Conservation (phyloP, 2,797 vertebrate species). For the Pipistrellus pipistrellus region DNA sequence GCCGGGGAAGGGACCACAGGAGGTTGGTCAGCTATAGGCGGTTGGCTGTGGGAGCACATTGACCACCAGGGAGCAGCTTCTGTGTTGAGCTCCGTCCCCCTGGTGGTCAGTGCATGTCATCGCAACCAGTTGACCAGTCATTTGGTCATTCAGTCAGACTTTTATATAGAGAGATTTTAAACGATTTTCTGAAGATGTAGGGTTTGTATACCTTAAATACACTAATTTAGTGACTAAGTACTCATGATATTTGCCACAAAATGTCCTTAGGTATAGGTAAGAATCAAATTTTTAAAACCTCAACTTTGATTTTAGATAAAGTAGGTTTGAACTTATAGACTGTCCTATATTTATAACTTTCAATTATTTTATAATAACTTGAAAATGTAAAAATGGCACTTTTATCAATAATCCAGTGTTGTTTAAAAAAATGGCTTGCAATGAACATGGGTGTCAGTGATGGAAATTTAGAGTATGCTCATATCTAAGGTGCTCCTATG, state of each 20-base stretch:
- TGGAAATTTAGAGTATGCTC: background rate
- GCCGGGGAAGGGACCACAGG: too few relatives aligned
- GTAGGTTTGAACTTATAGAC: background rate
- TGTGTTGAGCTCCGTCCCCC: too few relatives aligned
- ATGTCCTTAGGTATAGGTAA: background rate
- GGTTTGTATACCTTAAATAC: background rate
- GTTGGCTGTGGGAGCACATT: too few relatives aligned
- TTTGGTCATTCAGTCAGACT: too few relatives aligned
- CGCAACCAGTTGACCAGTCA: too few relatives aligned
- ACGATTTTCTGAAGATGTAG: background rate
- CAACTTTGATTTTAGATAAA: slow-evolving; percentile 5
- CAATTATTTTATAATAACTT: slow-evolving; percentile 24
- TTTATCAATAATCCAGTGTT: slow-evolving; percentile 16
- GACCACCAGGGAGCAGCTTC: too few relatives aligned
- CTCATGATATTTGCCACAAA: background rate
- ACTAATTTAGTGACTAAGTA: background rate
- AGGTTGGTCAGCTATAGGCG: too few relatives aligned
- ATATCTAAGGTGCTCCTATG: background rate
- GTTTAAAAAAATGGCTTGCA: background rate
- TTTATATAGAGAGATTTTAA: background rate
- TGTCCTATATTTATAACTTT: background rate
- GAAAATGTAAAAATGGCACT: background rate
- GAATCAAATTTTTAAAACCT: background rate
- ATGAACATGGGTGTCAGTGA: background rate
- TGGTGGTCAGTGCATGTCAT: too few relatives aligned